Evolutionary conservation across 2,797 vertebrate genomes (phyloP), one percentile per base, ranked within the genome.

Genomic region (Diceros bicornis): DNA sequence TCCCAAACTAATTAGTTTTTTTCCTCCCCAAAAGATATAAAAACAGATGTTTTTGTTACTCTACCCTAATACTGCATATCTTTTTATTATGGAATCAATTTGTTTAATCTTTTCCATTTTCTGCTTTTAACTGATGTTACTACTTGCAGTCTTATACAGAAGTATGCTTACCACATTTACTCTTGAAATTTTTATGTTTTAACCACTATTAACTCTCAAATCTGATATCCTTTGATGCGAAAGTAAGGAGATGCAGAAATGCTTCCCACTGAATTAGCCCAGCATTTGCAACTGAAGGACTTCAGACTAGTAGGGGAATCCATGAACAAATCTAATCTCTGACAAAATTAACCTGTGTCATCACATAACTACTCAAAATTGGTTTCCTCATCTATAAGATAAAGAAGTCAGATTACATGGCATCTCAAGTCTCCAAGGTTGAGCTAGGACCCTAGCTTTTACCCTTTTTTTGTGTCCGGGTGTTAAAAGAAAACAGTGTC

Each of bases 31-130:
- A 98, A 96, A 95, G 64, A 93, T 2, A 62, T 8, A 94, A 71
- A 98, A 98, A 81, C 72, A 97, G 34, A 96, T 81, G 97, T 97
- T 97, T 93, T 94, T 84, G 96, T 95, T 85, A 90, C 18, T 96
- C 12, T 91, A 12, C 77, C 75, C 47, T 18, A 91, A 87, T 79
- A 97, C 77, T 91, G 87, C 79, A 50, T 85, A 92, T 94, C 34
- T 96, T 97, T 96, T 97, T 93, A 96, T 78, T 94, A 72, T 84
- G 29, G 57, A 34, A 94, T 96, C 27, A 77, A 52, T 71, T 52
- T 75, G 44, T 69, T 90, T 89, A 93, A 95, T 92, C 87, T 96
- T 83, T 93, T 87, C 34, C 27, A 66, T 93, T 97, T 96, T 89
- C 68, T 92, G 27, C 81, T 95, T 95, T 95, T 93, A 95, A 95